Percentiles rank a stretch among this genome's conserved stretches.
Evolutionary conservation across 2,888 invertebrate genomes (phyloP).

Genomic region (Rhagophthalmus giganteus): DNA sequence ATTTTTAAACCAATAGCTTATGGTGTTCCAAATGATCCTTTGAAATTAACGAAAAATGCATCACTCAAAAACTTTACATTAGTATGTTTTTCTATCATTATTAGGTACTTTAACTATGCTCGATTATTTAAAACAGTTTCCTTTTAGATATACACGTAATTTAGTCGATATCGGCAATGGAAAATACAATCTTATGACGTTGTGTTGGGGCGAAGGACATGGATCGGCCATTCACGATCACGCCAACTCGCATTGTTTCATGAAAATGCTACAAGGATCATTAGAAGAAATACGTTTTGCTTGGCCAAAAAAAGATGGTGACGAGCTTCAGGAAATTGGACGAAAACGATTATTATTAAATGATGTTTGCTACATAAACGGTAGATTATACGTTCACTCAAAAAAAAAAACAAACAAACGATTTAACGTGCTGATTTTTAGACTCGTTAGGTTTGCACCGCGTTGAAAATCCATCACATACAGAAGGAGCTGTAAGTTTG

Average conservation of each 20-base stretch:
- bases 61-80: too few relatives aligned
- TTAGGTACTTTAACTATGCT: too few relatives aligned
- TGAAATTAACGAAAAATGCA: too few relatives aligned
- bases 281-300: slow-evolving; percentile 81
- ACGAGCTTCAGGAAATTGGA: slow-evolving; percentile 58
- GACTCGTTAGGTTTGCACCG: slow-evolving; percentile 94
- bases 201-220: slow-evolving; percentile 98
- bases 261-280: slow-evolving; percentile 88
- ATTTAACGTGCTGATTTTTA: slow-evolving; percentile 52
- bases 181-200: slow-evolving; percentile 93
- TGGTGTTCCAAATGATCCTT: too few relatives aligned
- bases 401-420: background rate
- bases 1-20: too few relatives aligned
- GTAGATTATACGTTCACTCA: slow-evolving; percentile 56
- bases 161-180: slow-evolving; percentile 95
- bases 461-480: slow-evolving; percentile 91
- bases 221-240: slow-evolving; percentile 97
- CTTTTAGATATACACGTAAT: slow-evolving; percentile 95
- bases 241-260: slow-evolving; percentile 94
- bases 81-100: too few relatives aligned
- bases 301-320: slow-evolving; percentile 67
- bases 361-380: slow-evolving; percentile 93
- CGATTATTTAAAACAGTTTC: too few relatives aligned
- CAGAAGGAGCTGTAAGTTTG: slow-evolving; percentile 85
- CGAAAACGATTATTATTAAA: slow-evolving; percentile 69